Conservation (phyloP, 2,797 vertebrate genomes). For the Zenarchopterus dispar region DNA sequence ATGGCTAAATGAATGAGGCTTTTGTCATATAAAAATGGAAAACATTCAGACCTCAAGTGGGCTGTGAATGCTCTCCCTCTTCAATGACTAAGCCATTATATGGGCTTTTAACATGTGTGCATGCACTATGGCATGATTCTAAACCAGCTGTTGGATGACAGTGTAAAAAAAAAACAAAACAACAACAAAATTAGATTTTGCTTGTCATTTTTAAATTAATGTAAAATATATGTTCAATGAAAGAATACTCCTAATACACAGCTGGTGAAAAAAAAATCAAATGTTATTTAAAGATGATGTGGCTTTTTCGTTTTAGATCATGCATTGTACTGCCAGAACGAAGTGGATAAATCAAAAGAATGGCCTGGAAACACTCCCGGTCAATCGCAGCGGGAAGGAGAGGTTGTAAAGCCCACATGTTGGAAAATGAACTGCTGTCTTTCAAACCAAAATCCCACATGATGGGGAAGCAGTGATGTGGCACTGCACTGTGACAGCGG, state of each 20-base stretch:
- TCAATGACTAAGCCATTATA: background rate
- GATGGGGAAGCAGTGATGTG: conserved; percentile 75
- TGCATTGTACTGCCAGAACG: conserved; percentile 42
- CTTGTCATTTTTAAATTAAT: too few relatives aligned
- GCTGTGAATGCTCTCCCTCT: background rate
- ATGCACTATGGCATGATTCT: conserved; percentile 5
- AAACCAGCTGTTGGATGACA: too few relatives aligned
- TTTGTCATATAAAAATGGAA: background rate
- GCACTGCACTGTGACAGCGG: conserved; percentile 70
- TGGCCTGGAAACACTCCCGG: conserved; percentile 57
- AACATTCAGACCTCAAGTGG: background rate
- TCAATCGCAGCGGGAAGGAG: conserved; percentile 44
- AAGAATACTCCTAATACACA: too few relatives aligned
- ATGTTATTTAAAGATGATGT: background rate
- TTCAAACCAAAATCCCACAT: conserved; percentile 72
- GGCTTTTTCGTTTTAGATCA: conserved; percentile 22
- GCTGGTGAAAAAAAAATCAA: background rate
- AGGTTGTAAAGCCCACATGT: conserved; percentile 40
- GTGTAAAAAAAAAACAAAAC: too few relatives aligned
- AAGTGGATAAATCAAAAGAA: conserved; percentile 68
- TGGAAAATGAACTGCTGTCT: conserved; percentile 75
- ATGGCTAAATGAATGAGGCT: conserved; percentile 3
- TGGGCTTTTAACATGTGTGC: conserved; percentile 15
- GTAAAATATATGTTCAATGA: too few relatives aligned
- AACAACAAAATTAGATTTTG: too few relatives aligned